Conservation (phyloP, 2,797 vertebrate genomes). For the Spinus pinus region DNA sequence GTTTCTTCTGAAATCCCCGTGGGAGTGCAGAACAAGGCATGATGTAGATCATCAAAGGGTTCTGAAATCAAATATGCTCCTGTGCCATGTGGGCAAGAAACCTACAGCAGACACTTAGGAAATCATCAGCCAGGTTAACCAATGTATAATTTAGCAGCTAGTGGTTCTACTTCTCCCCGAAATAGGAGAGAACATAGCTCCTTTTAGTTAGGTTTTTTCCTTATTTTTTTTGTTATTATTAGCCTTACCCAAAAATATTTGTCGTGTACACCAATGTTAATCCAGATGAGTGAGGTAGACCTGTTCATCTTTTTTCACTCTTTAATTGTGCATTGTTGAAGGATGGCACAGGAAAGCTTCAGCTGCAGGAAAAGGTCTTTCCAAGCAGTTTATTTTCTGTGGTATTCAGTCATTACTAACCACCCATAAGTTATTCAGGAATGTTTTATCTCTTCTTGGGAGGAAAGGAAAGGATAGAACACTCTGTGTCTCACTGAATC, state of each 20-base stretch:
- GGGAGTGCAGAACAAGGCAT: not conserved
- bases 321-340: not conserved
- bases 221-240: not conserved
- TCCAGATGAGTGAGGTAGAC: not conserved
- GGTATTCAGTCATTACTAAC: not conserved
- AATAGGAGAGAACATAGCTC: not conserved
- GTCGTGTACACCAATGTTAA: not conserved
- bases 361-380: not conserved
- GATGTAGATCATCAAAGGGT: not conserved
- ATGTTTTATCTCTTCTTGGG: not conserved
- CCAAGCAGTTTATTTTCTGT: not conserved
- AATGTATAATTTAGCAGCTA: not conserved
- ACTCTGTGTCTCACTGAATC: too few species aligned
- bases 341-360: not conserved
- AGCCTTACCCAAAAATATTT: not conserved
- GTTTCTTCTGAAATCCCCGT: not conserved
- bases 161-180: not conserved
- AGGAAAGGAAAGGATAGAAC: not conserved
- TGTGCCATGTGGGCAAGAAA: not conserved
- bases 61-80: not conserved
- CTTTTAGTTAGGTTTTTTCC: rapidly evolving
- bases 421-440: not conserved
- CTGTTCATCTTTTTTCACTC: not conserved
- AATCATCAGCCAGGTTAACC: not conserved
- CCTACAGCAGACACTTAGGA: not conserved